Evolutionary conservation across 2,888 invertebrate species (phyloP).

Genomic region (Gortyna flavago): DNA sequence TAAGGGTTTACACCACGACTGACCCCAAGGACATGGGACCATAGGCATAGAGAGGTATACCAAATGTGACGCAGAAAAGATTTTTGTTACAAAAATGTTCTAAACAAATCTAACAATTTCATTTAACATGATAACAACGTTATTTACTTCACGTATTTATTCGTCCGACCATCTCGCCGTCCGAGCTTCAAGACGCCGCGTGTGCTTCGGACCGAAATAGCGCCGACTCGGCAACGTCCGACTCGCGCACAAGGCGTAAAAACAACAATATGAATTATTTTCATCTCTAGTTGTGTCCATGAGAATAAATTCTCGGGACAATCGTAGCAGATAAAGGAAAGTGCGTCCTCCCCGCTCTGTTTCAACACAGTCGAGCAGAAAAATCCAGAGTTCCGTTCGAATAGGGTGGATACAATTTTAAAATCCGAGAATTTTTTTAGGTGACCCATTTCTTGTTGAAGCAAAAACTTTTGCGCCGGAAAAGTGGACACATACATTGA

Average conservation of each 20-base stretch:
- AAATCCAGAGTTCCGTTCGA: constrained; percentile 57
- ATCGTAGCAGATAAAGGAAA: constrained; percentile 63
- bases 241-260: constrained; percentile 44
- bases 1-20: too few relatives aligned
- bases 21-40: background rate
- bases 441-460: constrained; percentile 21
- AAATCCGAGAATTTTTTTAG: background rate
- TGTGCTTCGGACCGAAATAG: constrained; percentile 41
- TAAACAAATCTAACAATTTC: constrained; percentile 7
- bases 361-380: constrained; percentile 69
- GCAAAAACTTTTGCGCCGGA: background rate
- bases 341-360: constrained; percentile 61
- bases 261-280: constrained; percentile 64
- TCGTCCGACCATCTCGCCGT: constrained; percentile 11
- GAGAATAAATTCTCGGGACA: constrained; percentile 60
- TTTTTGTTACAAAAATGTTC: background rate
- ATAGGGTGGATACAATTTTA: constrained; percentile 56
- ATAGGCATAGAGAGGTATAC: background rate
- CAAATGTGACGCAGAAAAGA: background rate
- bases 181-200: constrained; percentile 30
- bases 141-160: constrained; percentile 32
- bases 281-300: constrained; percentile 55
- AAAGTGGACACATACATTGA: background rate
- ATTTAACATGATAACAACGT: constrained; percentile 5
- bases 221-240: constrained; percentile 23